Percentiles rank a stretch among this genome's conserved stretches.
Evolutionary conservation across 2,113 vertebrate genomes (phyloP).

Genomic region (Apodemus sylvaticus): DNA sequence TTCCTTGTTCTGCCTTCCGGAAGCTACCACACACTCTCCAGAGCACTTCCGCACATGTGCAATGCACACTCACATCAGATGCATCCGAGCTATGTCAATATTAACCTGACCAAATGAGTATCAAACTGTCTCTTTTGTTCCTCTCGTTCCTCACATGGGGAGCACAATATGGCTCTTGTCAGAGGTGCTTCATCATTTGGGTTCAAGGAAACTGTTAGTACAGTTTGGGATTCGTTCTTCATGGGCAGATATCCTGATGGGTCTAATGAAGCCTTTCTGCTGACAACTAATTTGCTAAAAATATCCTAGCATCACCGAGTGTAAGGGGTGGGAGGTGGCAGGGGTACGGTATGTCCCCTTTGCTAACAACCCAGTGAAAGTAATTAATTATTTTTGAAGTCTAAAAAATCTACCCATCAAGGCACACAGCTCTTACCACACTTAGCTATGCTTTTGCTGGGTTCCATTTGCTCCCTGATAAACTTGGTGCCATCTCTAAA

Average conservation of each 20-base stretch:
- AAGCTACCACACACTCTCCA: conserved; percentile 76
- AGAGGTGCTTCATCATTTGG: conserved; percentile 92
- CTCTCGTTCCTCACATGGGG: conserved; percentile 86
- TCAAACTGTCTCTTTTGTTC: conserved; percentile 89
- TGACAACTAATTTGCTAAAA: conserved; percentile 95
- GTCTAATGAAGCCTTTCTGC: conserved; percentile 96
- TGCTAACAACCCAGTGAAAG: conserved; percentile 69
- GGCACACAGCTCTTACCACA: conserved; percentile 50
- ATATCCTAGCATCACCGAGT: conserved; percentile 88
- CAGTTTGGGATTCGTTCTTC: conserved; percentile 95
- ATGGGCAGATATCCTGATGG: conserved; percentile 95
- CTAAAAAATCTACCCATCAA: conserved; percentile 69
- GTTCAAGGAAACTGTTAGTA: conserved; percentile 93
- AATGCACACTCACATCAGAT: conserved; percentile 70
- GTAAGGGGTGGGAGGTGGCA: conserved; percentile 82
- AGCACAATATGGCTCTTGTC: conserved; percentile 94
- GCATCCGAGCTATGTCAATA: conserved; percentile 90
- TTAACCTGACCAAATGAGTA: conserved; percentile 92
- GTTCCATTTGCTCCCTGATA: conserved; percentile 84
- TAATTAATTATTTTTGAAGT: conserved; percentile 68
- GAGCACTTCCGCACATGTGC: conserved; percentile 76
- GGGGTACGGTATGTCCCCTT: conserved; percentile 77
- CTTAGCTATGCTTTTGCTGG: conserved; percentile 64
- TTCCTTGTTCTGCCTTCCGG: conserved; percentile 73
- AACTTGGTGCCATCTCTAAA: conserved; percentile 89